A percentile compares a stretch with the other conserved stretches of the same genome.
phyloP scores from a whole-genome alignment of 1,140 invertebrate genomes.

The Pteromalus puparum region DNA sequence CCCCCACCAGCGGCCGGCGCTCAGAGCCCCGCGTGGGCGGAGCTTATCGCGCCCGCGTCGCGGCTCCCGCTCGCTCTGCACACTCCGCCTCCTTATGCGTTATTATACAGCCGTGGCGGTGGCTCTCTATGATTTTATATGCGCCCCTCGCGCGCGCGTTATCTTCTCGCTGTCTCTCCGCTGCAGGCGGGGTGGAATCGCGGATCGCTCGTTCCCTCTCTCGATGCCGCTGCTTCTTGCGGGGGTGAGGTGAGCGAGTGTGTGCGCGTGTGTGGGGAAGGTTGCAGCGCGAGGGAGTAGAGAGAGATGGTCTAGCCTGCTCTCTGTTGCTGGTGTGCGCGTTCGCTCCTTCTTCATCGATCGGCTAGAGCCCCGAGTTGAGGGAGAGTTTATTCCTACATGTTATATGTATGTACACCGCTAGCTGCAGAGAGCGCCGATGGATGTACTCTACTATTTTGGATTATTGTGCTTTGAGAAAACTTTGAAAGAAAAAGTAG shows the following conservation, averaged over 20 bases:
- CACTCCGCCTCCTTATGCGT: constrained; percentile 74
- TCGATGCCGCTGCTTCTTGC: neutral
- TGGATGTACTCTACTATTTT: too few relatives aligned
- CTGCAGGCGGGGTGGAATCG: constrained; percentile 15
- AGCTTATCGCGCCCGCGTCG: neutral
- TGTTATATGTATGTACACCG: too few relatives aligned
- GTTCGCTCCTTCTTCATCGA: constrained; percentile 43
- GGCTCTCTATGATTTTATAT: constrained; percentile 72
- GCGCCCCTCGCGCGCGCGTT: constrained; percentile 51
- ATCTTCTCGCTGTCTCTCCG: constrained; percentile 20
- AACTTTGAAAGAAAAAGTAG: too few relatives aligned
- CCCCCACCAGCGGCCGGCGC: neutral
- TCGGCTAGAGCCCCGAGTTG: neutral
- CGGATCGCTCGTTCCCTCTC: constrained; percentile 12
- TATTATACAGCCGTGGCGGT: constrained; percentile 67
- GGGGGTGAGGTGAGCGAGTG: neutral
- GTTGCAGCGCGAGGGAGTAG: neutral
- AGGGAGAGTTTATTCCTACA: neutral
- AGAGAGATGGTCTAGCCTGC: constrained; percentile 1
- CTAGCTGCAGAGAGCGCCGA: too few relatives aligned
- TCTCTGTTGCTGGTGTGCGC: neutral
- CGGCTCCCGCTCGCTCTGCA: constrained; percentile 17
- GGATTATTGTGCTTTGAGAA: too few relatives aligned
- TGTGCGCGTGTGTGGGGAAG: neutral
- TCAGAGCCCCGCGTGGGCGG: neutral